Base-by-base conservation (phyloP, 2,113 vertebrate species). In the Euleptes europaea region DNA sequence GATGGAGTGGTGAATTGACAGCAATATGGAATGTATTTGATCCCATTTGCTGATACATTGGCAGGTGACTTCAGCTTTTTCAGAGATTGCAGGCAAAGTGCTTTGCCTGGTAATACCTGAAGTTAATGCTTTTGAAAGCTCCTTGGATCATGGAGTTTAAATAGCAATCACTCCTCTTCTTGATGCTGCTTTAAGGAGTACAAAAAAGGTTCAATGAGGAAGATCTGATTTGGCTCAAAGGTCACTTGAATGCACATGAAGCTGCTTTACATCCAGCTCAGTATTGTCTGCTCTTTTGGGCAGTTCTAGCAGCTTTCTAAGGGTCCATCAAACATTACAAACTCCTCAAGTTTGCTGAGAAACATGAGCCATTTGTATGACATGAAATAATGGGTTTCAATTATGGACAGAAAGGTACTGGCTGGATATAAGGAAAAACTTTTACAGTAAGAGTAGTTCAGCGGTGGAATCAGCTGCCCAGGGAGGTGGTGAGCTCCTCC, bases 101-200 rank as follows among this genome's bases (percentile, higher is more conserved):
- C 90, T 94, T 92, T 92, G 80, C 42, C 60, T 82, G 72, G 88
- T 91, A 90, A 26, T 28, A 90, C 88, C 91, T 66, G 87, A 76
- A 80, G 84, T 87, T 93, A 92, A 88, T 90, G 90, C 72, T 88
- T 86, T 80, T 90, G 88, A 95, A 95, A 96, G 90, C 92, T 82
- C 86, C 87, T 85, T 91, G 80, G 84, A 89, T 89, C 80, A 82
- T 67, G 79, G 69, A 89, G 87, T 90, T 90, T 86, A 86, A 51
- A 70, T 42, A 83, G 92, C 84, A 85, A 89, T 85, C 86, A 79
- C 80, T 88, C 91, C 85, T 69, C 31, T 69, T 69, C n/a, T 35
- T 69, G 19, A 80, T 76, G 71, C 90, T 75, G 26, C 85, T 89
- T 88, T 91, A 88, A 90, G 80, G 79, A 74, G 88, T 88, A 86